Evolutionary conservation across 2,797 vertebrate genomes (phyloP), one percentile per base, ranked within the genome.

Genomic region (Mallotus villosus): DNA sequence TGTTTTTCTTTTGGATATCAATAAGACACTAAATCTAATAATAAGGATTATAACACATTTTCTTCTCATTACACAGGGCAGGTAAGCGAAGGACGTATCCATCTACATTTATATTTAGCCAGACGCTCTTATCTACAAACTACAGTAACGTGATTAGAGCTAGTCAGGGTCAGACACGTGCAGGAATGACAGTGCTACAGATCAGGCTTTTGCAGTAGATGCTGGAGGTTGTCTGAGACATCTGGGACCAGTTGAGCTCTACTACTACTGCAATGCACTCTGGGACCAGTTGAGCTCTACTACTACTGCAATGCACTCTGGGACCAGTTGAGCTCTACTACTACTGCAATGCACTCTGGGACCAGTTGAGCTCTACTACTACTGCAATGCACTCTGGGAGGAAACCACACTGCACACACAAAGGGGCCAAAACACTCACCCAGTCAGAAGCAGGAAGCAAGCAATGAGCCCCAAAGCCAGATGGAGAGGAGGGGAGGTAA

Each of bases 381-480:
- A 83, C 90, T 84, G 89, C 89, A 90, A 87, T 91, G 90, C 90
- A 88, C 8, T 88, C 85, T 89, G 89, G 88, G 88, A 91, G 87
- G 32, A 34, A 34, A 89, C 32, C 7, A 8, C 32, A 34, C 8
- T 34, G 32, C 84, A 90, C 84, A 77, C 85, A 82, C 84, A 82
- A 87, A 86, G 78, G 79, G 79, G 88, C 87, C 75, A 81, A 81
- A 79, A 85, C 92, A 99, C 97, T 99, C 97, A 99, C 97, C 97
- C 95, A 94, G 94, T 94, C 94, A 95, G 93, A 96, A 93, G 90
- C 90, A 89, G 95, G 96, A 95, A 95, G 95, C 93, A 95, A 96
- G 95, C 91, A 93, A 93, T 91, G 95, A 97, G 94, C 95, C 89
- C 90, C 87, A 91, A 86, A 91, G 87, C 81, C 86, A 89, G 84